Evolutionary conservation across 2,888 invertebrate species (phyloP).

Genomic region (Venustoraphidia nigricollis): DNA sequence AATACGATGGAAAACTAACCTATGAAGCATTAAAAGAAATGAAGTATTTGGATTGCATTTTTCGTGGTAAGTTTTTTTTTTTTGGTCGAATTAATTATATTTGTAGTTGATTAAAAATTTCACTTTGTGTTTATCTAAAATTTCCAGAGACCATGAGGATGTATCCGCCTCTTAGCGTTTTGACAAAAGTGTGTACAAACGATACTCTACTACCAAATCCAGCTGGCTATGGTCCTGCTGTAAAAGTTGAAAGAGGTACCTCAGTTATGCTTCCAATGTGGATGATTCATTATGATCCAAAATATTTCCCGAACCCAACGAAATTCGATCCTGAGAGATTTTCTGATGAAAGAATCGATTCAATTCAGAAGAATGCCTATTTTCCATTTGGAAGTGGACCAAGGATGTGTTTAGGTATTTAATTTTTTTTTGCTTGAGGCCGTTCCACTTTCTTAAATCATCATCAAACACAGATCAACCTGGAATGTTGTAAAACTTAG

Average conservation of each 20-base stretch:
- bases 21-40: constrained; percentile 19
- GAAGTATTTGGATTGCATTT: constrained; percentile 16
- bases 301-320: not conserved
- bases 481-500: no score
- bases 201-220: not conserved
- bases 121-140: not conserved
- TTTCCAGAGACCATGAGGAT: constrained; percentile 1
- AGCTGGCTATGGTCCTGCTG: not conserved
- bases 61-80: not conserved
- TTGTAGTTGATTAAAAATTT: not conserved
- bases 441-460: no score
- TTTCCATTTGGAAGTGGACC: constrained; percentile 2
- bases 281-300: not conserved
- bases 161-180: not conserved
- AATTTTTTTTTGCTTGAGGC: no score
- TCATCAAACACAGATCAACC: no score
- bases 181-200: not conserved
- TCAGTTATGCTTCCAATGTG: not conserved
- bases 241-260: not conserved
- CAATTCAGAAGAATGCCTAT: not conserved
- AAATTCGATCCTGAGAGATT: constrained; percentile 1
- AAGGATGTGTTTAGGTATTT: not conserved
- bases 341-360: not conserved
- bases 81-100: no score
- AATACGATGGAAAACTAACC: constrained; percentile 15